Evolutionary conservation across 2,888 invertebrate species (phyloP), one percentile per base, ranked within the genome.

Genomic region (Penaeus monodon): DNA sequence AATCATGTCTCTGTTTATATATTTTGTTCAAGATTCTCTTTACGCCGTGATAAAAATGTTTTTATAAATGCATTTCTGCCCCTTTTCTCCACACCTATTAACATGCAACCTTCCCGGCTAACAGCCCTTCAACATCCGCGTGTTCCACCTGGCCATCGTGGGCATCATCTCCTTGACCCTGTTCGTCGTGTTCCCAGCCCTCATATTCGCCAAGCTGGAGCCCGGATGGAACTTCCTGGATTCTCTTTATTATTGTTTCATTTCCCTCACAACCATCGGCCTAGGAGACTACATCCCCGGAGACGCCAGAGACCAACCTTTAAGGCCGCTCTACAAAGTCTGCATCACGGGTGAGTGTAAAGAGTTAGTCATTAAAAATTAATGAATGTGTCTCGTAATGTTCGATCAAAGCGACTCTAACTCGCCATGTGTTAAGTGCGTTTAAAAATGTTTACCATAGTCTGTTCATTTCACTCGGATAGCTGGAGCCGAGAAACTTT

Each of bases 221-320:
- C 95, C 95, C 0, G 95, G 95, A 17, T 97, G 97, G 97, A 95
- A 95, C 92, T 96, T 95, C 92, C 93, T 97, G 90, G 97, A 97
- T 93, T 95, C 97, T 0, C 94, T 97, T 91, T 97, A 97, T 93
- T 97, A 97, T 93, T 97, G 97, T 93, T 97, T 97, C 93, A 96
- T 97, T 91, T 97, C 97, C 24, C 93, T 97, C 90, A 97, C 97
- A 44, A 97, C 97, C 89, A 96, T 97, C 91, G 96, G 97, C 24
- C 94, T 97, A 4, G 97, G 97, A 0, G 97, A 97, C 93, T 97
- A 96, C 93, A 96, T 97, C 90, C 97, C 97, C 0, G 96, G 96
- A 0, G 97, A 97, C 92, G 94, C 95, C 20, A 95, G 95, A 0
- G 94, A 95, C 90, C 96, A 96, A 92, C 94, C 94, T n/a, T 95